Evolutionary conservation across 2,888 invertebrate genomes (phyloP).

Genomic region (Microctonus brassicae): DNA sequence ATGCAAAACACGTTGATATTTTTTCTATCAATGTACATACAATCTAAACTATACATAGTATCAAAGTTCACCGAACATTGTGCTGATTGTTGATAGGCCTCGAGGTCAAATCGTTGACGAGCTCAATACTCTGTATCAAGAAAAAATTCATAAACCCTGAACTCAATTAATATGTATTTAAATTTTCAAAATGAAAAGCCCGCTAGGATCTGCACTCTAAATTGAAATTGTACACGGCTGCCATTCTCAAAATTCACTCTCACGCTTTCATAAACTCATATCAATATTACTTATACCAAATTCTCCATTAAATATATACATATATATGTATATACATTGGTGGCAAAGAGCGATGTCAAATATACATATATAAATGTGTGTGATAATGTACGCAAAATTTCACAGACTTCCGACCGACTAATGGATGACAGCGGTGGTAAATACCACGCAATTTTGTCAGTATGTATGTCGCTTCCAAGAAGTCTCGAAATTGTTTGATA

Average conservation of each 20-base stretch:
- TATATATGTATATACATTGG: not conserved
- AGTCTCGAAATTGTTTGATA: conserved; percentile 32
- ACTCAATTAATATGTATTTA: conserved; percentile 28
- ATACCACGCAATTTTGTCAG: not conserved
- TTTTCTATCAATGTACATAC: too few relatives aligned
- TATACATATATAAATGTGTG: conserved; percentile 9
- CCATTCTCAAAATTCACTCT: not conserved
- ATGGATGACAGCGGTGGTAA: not conserved
- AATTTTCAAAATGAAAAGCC: conserved; percentile 12
- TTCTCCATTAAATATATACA: not conserved
- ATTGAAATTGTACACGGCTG: conserved; percentile 13
- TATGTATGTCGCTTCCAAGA: not conserved
- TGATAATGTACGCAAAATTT: not conserved
- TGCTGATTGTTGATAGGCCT: conserved; percentile 10
- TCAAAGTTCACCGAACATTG: too few relatives aligned
- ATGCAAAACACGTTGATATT: too few relatives aligned
- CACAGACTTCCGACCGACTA: conserved; percentile 8
- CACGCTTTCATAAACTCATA: conserved; percentile 10
- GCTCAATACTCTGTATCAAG: not conserved
- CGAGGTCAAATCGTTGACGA: conserved; percentile 3
- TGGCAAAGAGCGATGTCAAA: not conserved
- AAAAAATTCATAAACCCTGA: not conserved
- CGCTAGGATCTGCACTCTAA: not conserved
- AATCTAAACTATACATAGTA: too few relatives aligned
- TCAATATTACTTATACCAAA: conserved; percentile 11